Evolutionary conservation across 2,888 invertebrate genomes (phyloP), one percentile per base, ranked within the genome.

Genomic region (Stegana nigrithorax): DNA sequence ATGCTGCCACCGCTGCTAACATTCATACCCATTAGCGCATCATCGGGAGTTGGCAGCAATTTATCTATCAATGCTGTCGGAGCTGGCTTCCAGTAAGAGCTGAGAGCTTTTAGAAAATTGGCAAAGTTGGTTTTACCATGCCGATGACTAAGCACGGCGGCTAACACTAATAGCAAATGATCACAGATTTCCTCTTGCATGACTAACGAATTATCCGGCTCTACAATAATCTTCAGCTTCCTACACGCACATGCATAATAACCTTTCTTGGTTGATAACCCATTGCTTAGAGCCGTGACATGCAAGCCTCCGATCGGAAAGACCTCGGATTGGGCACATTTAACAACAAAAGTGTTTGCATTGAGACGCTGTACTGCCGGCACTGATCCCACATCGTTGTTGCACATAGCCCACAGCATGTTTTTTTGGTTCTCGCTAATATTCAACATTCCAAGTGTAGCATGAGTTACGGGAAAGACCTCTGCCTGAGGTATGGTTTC

Each of bases 131-230:
- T 68, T 51, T 81, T 80, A 10, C 76, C 73, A 2, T 77, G 70
- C 0, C 76, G 71, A 1, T 74, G 79, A 59, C 81, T 84, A 0
- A 85, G 67, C 17, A 85, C 75, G 1, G 80, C 85, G 0, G 84
- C 83, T 2, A 85, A 62, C 5, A 85, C 73, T 3, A 85, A 67
- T 42, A 84, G 59, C 62, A 84, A 63, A 72, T 85, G 85, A 65
- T 85, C 85, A 66, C 85, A 85, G n/a, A 83, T 78, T 64, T 84
- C 83, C 36, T 84, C 83, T 66, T 83, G 81, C 73, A 85, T 73
- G 1, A 81, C 77, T 4, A 84, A 74, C 0, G 83, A 83, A 29
- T 84, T 83, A 36, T 84, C 83, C 0, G 84, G 75, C 42, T 83
- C 83, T n/a, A 85, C 73, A 7, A 83, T 76, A 6, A 84, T 83